These are phyloP conservation scores for Ceratitis capitata DNA, from an alignment of 1,140 invertebrate genomes.

Conservation along the genomic window DNA sequence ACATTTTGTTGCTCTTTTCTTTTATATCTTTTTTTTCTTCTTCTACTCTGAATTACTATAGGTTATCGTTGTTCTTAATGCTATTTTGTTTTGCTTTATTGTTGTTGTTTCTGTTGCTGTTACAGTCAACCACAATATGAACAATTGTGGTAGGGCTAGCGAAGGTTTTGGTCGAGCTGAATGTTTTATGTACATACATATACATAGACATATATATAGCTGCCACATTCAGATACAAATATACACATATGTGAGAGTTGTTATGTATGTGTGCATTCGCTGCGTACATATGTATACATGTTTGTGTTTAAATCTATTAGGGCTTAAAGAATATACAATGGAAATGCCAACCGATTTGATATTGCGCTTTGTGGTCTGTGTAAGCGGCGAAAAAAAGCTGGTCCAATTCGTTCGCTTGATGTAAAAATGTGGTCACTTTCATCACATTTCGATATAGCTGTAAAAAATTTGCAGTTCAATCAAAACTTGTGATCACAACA, in stretches of 20 bases:
- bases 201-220: not conserved
- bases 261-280: not conserved
- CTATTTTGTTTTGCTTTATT: not conserved
- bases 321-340: not conserved
- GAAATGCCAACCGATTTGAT: not conserved
- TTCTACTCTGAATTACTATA: not conserved
- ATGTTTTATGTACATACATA: not conserved
- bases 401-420: not conserved
- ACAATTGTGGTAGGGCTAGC: not conserved
- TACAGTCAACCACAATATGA: conserved; percentile 8
- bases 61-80: not conserved
- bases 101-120: no score
- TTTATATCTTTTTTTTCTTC: not conserved
- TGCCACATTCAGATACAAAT: not conserved
- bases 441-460: not conserved
- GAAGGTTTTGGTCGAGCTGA: not conserved
- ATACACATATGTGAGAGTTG: not conserved
- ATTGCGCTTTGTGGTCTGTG: not conserved
- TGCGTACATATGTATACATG: not conserved
- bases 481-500: not conserved
- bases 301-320: not conserved
- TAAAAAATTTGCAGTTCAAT: not conserved
- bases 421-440: not conserved
- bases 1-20: not conserved
- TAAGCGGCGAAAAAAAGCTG: not conserved